Evolutionary conservation across 2,888 invertebrate genomes (phyloP).

Genomic region (Microdon myrmicae): DNA sequence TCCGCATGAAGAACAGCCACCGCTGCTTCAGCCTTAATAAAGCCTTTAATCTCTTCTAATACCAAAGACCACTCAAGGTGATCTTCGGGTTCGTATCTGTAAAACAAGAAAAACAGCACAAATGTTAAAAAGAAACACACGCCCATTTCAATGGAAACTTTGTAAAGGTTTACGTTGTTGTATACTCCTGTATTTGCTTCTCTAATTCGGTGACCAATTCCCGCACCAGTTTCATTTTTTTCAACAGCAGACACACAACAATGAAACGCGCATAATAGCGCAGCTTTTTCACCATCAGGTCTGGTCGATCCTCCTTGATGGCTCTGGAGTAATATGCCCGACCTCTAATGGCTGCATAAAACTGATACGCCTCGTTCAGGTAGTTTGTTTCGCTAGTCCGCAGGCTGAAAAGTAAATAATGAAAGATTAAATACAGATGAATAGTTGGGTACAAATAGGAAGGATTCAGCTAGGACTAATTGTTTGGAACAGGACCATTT

Average conservation of each 20-base stretch:
- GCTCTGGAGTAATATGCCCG: constrained; percentile 94
- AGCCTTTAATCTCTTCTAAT: constrained; percentile 92
- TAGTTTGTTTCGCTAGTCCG: constrained; percentile 97
- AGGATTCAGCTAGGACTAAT: too few species aligned
- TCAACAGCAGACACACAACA: constrained; percentile 91
- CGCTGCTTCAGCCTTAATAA: constrained; percentile 91
- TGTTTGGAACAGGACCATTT: too few species aligned
- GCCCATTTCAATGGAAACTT: neutral
- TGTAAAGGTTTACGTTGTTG: constrained; percentile 72
- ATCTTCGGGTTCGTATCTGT: constrained; percentile 92
- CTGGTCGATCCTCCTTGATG: constrained; percentile 91
- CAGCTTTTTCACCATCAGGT: constrained; percentile 96
- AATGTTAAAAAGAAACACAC: constrained; percentile 1
- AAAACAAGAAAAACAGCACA: constrained; percentile 9
- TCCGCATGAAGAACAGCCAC: constrained; percentile 90
- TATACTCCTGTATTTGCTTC: constrained; percentile 94
- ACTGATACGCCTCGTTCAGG: constrained; percentile 94
- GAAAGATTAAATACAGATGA: neutral
- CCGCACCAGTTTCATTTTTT: constrained; percentile 91
- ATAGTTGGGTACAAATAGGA: too few species aligned
- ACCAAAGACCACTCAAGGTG: constrained; percentile 96
- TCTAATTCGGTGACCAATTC: constrained; percentile 93
- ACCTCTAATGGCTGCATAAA: constrained; percentile 94
- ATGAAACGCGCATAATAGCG: constrained; percentile 96
- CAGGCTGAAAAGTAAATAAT: constrained; percentile 72